Conservation (phyloP, 2,888 invertebrate genomes). For the Lacanobia wlatinum region DNA sequence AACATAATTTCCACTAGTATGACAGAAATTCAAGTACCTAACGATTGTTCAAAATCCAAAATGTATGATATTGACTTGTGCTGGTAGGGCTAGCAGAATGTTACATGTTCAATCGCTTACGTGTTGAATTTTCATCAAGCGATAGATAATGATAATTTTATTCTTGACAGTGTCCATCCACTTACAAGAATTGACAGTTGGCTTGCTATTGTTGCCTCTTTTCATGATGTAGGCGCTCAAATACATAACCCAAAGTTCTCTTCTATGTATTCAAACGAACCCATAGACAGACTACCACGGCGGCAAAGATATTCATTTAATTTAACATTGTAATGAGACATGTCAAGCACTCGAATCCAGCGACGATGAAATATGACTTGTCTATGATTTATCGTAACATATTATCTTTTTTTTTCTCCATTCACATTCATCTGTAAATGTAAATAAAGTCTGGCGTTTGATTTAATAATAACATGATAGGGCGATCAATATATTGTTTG, state of each 20-base stretch:
- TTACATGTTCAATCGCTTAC: too few relatives aligned
- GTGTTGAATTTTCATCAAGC: too few relatives aligned
- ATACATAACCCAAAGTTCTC: not conserved
- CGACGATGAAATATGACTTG: constrained; percentile 79
- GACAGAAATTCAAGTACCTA: too few relatives aligned
- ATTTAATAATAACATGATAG: constrained; percentile 80
- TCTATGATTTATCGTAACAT: constrained; percentile 86
- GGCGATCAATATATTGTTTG: constrained; percentile 74
- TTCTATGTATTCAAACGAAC: not conserved
- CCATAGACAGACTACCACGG: constrained; percentile 42
- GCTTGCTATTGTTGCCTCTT: not conserved
- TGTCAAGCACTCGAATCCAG: constrained; percentile 65
- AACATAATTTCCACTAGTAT: too few relatives aligned
- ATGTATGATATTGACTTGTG: too few relatives aligned
- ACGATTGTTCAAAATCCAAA: too few relatives aligned
- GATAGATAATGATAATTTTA: too few relatives aligned
- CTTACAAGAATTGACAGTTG: too few relatives aligned
- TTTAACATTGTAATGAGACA: constrained; percentile 83
- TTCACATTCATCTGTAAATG: constrained; percentile 80
- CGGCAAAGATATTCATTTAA: constrained; percentile 76
- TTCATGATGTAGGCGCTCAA: not conserved
- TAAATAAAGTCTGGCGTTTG: constrained; percentile 85
- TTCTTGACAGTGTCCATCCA: too few relatives aligned
- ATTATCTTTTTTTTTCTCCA: constrained; percentile 80
- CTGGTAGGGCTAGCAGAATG: too few relatives aligned